Percentiles rank a stretch among this genome's conserved stretches.
phyloP scores from a whole-genome alignment of 1,140 invertebrate species.

The Pomacea maculata region DNA sequence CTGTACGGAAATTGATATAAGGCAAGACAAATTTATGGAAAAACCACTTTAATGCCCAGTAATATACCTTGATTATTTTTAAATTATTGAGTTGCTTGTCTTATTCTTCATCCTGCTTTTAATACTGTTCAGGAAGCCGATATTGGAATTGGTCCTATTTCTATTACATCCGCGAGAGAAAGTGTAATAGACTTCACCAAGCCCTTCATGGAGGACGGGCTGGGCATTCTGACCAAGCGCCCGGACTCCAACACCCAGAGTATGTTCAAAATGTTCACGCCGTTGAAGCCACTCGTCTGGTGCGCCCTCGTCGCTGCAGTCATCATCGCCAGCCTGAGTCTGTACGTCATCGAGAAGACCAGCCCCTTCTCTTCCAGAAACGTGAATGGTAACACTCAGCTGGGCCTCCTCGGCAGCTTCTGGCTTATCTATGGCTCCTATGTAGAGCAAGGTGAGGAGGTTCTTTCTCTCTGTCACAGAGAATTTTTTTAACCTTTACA shows the following conservation, averaged over 20 bases:
- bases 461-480: no score
- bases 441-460: slow-evolving; percentile 40
- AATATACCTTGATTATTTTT: neutral
- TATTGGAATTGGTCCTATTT: slow-evolving; percentile 48
- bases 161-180: slow-evolving; percentile 45
- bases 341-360: slow-evolving; percentile 34
- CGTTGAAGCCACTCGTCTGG: slow-evolving; percentile 40
- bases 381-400: neutral
- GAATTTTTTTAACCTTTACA: no score
- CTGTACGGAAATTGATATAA: no score
- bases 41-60: neutral
- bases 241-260: slow-evolving; percentile 30
- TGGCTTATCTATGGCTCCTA: slow-evolving; percentile 39
- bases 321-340: slow-evolving; percentile 28
- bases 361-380: slow-evolving; percentile 33
- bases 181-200: slow-evolving; percentile 49
- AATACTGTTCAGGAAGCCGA: slow-evolving; percentile 42
- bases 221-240: slow-evolving; percentile 41
- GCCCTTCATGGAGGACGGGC: slow-evolving; percentile 45
- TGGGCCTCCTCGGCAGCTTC: slow-evolving; percentile 19
- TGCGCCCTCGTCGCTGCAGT: slow-evolving; percentile 23
- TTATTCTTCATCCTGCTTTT: neutral
- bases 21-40: neutral
- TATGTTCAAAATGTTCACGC: slow-evolving; percentile 45
- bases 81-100: neutral